A percentile compares a stretch with the other conserved stretches of the same genome.
Evolutionary conservation across 1,140 invertebrate species (phyloP).

Genomic region (Marisa cornuarietis): DNA sequence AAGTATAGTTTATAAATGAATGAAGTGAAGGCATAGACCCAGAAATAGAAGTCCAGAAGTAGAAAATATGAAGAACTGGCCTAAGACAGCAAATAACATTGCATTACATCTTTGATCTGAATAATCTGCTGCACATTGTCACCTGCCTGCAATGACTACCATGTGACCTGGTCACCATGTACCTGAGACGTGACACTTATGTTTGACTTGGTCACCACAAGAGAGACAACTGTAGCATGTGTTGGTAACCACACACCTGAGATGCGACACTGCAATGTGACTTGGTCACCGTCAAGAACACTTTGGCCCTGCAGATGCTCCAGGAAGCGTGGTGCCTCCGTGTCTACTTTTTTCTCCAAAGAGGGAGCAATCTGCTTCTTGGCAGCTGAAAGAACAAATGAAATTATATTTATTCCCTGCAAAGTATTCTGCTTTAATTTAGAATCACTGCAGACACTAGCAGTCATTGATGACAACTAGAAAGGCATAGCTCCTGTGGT

Average conservation of each 20-base stretch:
- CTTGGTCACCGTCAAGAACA: constrained; percentile 86
- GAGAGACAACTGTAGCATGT: too few species aligned
- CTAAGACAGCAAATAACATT: too few species aligned
- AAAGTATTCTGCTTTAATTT: too few species aligned
- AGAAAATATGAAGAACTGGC: too few species aligned
- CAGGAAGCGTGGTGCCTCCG: constrained; percentile 44
- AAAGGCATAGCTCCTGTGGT: not conserved
- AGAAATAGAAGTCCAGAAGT: too few species aligned
- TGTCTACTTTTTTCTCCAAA: constrained; percentile 21
- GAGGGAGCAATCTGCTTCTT: constrained; percentile 16
- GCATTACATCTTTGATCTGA: too few species aligned
- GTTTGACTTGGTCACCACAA: constrained; percentile 87
- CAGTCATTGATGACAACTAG: not conserved
- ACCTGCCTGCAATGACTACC: too few species aligned
- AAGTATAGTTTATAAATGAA: too few species aligned
- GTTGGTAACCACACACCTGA: constrained; percentile 69
- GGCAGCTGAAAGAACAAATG: constrained; percentile 16
- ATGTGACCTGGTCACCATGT: too few species aligned
- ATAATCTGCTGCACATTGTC: too few species aligned
- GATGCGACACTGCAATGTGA: constrained; percentile 85
- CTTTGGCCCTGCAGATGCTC: constrained; percentile 63
- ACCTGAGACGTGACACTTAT: constrained; percentile 82
- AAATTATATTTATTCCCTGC: not conserved
- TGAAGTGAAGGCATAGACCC: too few species aligned
- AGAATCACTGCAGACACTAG: not conserved